phyloP scores from a whole-genome alignment of 2,113 vertebrate genomes.

The Neotoma lepida region DNA sequence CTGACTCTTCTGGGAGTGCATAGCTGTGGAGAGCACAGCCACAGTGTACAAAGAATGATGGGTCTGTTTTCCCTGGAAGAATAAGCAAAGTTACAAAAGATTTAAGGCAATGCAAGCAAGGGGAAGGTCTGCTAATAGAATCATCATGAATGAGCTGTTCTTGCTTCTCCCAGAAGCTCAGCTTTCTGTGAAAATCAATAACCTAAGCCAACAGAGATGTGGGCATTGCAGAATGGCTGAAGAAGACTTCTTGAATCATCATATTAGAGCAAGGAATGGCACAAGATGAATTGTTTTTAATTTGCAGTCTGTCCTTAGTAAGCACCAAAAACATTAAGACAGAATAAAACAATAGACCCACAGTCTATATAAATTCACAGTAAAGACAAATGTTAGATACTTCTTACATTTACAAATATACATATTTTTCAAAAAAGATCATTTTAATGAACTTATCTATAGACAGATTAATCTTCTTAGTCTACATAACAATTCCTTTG shows the following conservation, averaged over 20 bases:
- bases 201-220: neutral
- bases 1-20: conserved; percentile 7
- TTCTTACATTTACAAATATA: neutral
- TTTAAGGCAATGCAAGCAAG: conserved; percentile 25
- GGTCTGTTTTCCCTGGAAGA: conserved; percentile 35
- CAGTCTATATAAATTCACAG: conserved; percentile 5
- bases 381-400: neutral
- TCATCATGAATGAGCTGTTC: neutral
- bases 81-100: conserved; percentile 67
- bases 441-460: neutral
- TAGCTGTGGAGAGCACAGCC: neutral
- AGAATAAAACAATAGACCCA: conserved; percentile 3
- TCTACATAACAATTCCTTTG: conserved; percentile 38
- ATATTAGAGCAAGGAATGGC: neutral
- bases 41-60: conserved; percentile 60
- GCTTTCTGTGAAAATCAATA: neutral
- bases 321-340: conserved; percentile 29
- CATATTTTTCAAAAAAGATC: neutral
- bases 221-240: neutral
- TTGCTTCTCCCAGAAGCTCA: neutral
- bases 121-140: neutral
- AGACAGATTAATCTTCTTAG: conserved; percentile 39
- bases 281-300: conserved; percentile 58
- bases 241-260: conserved; percentile 44
- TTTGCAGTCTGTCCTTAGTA: conserved; percentile 50